These are phyloP conservation scores for Stomatorhinus ivindoensis DNA, from an alignment of 2,113 vertebrate species.

Conservation along the genomic window DNA sequence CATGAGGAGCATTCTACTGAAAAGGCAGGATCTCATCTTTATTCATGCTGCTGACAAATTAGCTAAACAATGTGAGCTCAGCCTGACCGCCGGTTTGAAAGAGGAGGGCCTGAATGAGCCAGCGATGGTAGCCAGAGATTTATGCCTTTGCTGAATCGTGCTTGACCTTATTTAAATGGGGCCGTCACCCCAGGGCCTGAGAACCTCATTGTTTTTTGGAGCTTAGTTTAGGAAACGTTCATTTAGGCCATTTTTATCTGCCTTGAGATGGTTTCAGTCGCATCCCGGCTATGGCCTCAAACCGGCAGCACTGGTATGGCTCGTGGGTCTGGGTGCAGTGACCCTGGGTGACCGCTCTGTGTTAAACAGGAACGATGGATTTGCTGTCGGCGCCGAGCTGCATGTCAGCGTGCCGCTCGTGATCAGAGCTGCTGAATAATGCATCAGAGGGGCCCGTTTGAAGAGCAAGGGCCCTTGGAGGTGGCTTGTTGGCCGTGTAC, in stretches of 20 bases:
- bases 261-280: background rate
- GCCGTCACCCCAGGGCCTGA: background rate
- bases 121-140: background rate
- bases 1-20: background rate
- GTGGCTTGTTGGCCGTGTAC: background rate
- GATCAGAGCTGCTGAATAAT: background rate
- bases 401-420: background rate
- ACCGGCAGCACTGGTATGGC: background rate
- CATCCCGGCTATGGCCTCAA: background rate
- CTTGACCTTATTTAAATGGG: slow-evolving; percentile 3
- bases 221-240: slow-evolving; percentile 2
- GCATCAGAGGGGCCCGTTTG: background rate
- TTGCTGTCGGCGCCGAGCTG: background rate
- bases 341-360: background rate
- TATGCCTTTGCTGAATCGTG: background rate
- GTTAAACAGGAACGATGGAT: background rate
- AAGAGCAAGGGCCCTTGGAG: background rate
- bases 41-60: background rate
- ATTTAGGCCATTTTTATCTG: background rate
- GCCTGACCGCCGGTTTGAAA: background rate
- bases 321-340: background rate
- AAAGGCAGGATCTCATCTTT: background rate
- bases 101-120: background rate
- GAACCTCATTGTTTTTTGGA: background rate
- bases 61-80: background rate